phyloP scores from a whole-genome alignment of 2,113 vertebrate genomes.

The Vulpes vulpes region DNA sequence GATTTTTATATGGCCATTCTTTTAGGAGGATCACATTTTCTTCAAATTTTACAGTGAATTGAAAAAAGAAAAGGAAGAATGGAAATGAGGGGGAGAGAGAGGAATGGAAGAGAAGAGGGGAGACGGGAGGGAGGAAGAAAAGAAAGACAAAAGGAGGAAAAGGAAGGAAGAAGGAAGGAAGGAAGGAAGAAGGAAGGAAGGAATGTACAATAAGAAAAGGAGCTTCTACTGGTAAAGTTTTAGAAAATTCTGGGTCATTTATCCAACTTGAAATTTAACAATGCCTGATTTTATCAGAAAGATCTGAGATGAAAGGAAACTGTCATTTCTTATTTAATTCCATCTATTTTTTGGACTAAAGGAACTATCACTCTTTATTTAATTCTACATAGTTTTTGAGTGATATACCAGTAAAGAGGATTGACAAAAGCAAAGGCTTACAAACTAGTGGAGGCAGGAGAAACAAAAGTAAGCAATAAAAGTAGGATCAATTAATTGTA shows the following conservation, averaged over 20 bases:
- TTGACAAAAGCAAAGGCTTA: not conserved
- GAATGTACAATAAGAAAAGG: rapidly evolving
- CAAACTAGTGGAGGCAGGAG: not conserved
- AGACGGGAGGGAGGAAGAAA: not conserved
- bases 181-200: not conserved
- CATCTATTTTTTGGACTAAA: not conserved
- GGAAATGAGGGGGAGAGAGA: not conserved
- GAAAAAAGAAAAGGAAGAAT: not conserved
- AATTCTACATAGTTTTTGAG: not conserved
- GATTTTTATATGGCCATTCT: not conserved
- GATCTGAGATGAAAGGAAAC: not conserved
- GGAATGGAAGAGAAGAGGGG: not conserved
- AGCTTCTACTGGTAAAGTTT: not conserved
- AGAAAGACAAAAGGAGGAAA: not conserved
- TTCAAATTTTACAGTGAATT: not conserved
- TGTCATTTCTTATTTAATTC: not conserved
- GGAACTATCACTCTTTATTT: not conserved
- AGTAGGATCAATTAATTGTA: not conserved
- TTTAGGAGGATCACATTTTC: not conserved
- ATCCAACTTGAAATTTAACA: not conserved
- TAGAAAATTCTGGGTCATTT: not conserved
- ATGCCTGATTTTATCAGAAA: not conserved
- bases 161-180: not conserved
- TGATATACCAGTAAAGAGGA: not conserved
- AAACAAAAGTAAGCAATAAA: not conserved